Conservation (phyloP, 2,797 vertebrate species). For the Moxostoma hubbsi region DNA sequence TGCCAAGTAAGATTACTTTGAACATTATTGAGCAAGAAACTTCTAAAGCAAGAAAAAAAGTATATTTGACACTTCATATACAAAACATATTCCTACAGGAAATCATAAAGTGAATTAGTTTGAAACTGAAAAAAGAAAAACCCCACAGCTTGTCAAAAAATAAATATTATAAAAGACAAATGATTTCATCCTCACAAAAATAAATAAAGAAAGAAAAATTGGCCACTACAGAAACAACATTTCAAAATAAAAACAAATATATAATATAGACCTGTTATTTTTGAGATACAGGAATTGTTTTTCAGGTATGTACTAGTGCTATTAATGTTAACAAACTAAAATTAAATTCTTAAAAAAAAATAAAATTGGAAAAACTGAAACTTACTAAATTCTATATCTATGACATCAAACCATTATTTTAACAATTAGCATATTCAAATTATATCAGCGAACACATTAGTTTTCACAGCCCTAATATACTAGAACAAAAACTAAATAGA, state of each 20-base stretch:
- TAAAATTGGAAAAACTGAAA: no score
- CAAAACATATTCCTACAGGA: not conserved
- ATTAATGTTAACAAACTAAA: no score
- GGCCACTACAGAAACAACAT: not conserved
- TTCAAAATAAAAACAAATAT: slow-evolving; percentile 6
- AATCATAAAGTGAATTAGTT: not conserved
- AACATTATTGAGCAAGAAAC: no score
- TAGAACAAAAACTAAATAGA: no score
- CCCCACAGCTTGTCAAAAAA: not conserved
- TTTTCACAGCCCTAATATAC: no score
- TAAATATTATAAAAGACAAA: not conserved
- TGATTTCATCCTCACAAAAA: not conserved
- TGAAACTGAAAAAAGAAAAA: no score
- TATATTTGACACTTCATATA: not conserved
- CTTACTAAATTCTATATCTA: no score
- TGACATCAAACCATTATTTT: no score
- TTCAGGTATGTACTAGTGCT: not conserved
- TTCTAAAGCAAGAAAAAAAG: no score
- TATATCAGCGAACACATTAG: no score
- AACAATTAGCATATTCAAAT: no score
- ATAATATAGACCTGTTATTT: not conserved
- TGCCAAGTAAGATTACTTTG: not conserved
- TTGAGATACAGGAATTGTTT: not conserved
- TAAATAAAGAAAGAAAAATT: slow-evolving; percentile 25
- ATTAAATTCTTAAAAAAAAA: no score